Base-by-base conservation (phyloP, 2,113 vertebrate species). In the Entelurus aequoreus region DNA sequence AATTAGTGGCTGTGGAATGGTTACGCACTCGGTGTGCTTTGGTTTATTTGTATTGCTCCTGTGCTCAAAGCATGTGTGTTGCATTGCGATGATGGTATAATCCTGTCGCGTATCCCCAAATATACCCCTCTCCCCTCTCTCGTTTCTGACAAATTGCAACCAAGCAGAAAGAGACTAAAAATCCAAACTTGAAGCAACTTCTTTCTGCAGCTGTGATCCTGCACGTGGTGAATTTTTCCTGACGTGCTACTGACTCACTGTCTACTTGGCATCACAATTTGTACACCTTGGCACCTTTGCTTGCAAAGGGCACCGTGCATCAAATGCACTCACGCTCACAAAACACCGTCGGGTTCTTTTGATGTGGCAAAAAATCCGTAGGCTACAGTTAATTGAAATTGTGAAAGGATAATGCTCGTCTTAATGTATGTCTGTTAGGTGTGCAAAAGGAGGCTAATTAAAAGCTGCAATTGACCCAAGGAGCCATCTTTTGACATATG, bases 321-420 rank as follows among this genome's bases (percentile, higher is more conserved):
- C 70, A 77, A 71, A 67, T 53, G 10, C 62, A 65, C 14, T 64
- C 13, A 15, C 40, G 48, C 47, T 48, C 6, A 4, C 15, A 54
- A 68, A 48, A 61, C 64, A 65, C 55, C 69, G 28, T 12, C 21
- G 38, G 19, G 38, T 57, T 57, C 55, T 21, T 57, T 57, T 21
- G 37, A 44, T 44, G 16, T 21, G 40, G 16, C 38, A 21, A 57
- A 57, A 28, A 88, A 86, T 85, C 80, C 86, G 82, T 81, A 85
- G 72, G 83, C 78, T 66, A 79, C 80, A 83, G 82, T 87, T 91
- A 89, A 89, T 89, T 90, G 89, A 90, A 82, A 81, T 84, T 14
- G 44, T 86, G 85, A 89, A 86, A 84, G 86, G 83, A 88, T 89
- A 86, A 87, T 70, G 82, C 76, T 62, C 73, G 79, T 72, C 78